Evolutionary conservation across 2,888 invertebrate species (phyloP).

Genomic region (Trichogramma dendrolimi): DNA sequence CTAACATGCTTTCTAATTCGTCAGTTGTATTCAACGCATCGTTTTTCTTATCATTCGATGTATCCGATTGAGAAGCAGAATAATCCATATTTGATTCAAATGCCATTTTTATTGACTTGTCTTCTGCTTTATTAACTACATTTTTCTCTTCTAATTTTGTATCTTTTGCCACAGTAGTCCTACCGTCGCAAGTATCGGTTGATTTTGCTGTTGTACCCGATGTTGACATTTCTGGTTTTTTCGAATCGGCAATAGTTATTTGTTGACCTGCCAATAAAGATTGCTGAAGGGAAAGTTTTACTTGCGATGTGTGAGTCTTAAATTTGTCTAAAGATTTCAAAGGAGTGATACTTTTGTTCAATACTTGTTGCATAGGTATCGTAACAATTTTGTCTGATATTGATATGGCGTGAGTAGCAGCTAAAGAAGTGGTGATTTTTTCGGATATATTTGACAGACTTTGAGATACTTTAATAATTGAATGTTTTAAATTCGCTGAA

Average conservation of each 20-base stretch:
- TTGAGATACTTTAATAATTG: not conserved
- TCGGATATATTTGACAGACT: conserved; percentile 1
- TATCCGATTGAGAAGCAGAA: conserved; percentile 1
- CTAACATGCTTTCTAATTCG: conserved; percentile 51
- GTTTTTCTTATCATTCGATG: conserved; percentile 42
- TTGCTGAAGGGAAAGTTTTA: conserved; percentile 33
- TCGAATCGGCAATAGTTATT: conserved; percentile 40
- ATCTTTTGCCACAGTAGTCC: conserved; percentile 54
- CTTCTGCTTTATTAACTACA: conserved; percentile 14
- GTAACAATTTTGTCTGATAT: conserved; percentile 24
- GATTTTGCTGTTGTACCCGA: not conserved
- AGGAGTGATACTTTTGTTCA: conserved; percentile 17
- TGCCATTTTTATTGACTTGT: conserved; percentile 15
- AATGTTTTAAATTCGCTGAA: not conserved
- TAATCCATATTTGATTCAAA: conserved; percentile 13
- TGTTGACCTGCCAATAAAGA: conserved; percentile 42
- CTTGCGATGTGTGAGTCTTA: conserved; percentile 22
- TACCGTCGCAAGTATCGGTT: conserved; percentile 46
- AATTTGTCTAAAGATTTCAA: conserved; percentile 20
- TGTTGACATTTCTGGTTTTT: conserved; percentile 30
- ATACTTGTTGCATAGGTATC: conserved; percentile 25
- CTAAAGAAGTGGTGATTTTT: conserved; percentile 1
- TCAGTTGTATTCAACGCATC: conserved; percentile 50
- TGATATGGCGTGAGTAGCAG: not conserved
- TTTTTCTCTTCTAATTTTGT: conserved; percentile 40